These are phyloP conservation scores for Aelia acuminata DNA, from an alignment of 2,888 invertebrate species.

Conservation along the genomic window DNA sequence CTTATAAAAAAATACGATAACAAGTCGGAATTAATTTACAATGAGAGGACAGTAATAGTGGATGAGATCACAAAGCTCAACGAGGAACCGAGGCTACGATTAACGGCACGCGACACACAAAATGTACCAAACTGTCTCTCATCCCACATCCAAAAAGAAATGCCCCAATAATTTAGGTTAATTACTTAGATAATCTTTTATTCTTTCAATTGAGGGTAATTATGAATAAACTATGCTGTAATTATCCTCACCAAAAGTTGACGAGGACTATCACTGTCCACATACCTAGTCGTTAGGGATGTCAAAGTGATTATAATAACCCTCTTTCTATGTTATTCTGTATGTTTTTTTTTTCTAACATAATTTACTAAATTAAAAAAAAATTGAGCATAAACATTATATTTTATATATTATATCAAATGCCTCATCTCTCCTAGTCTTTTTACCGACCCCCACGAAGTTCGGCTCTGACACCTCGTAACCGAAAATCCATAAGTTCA, in stretches of 20 bases:
- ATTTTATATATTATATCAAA: too few species aligned
- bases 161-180: neutral
- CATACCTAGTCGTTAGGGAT: neutral
- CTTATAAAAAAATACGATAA: neutral
- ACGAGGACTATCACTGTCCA: neutral
- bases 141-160: neutral
- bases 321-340: neutral
- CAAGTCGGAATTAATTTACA: neutral
- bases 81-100: neutral
- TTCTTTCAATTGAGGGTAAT: neutral
- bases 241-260: neutral
- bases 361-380: too few species aligned
- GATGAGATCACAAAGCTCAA: neutral
- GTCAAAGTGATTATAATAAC: neutral
- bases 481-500: too few species aligned
- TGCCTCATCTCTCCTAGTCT: too few species aligned
- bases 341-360: too few species aligned
- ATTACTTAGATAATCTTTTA: neutral
- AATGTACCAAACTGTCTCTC: neutral
- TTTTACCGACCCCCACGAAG: too few species aligned
- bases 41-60: neutral
- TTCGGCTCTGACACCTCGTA: too few species aligned
- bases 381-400: too few species aligned
- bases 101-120: neutral
- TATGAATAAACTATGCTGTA: neutral